These are phyloP conservation scores for Hypena proboscidalis DNA, from an alignment of 2,888 invertebrate species.

Conservation along the genomic window DNA sequence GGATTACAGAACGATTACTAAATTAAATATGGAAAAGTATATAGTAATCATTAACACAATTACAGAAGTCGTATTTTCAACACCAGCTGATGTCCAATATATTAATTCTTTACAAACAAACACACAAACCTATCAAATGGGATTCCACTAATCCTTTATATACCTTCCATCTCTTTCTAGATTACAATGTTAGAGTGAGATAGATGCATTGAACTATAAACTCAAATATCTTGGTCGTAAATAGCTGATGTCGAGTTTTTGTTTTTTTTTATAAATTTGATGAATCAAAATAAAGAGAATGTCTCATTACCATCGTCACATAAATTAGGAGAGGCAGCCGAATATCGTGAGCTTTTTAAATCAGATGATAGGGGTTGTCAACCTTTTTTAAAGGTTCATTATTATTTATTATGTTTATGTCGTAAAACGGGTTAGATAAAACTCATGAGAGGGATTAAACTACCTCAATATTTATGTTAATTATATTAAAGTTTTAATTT, in stretches of 20 bases:
- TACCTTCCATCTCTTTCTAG: constrained; percentile 12
- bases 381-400: constrained; percentile 21
- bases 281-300: background rate
- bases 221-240: constrained; percentile 10
- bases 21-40: background rate
- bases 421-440: too few relatives aligned
- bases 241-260: background rate
- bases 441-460: too few relatives aligned
- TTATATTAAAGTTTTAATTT: too few relatives aligned
- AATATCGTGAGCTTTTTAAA: background rate
- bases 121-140: constrained; percentile 8
- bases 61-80: background rate
- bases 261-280: constrained; percentile 9
- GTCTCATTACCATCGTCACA: constrained; percentile 1
- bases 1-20: too few relatives aligned
- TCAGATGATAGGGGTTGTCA: background rate
- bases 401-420: too few relatives aligned
- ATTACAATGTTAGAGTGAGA: too few relatives aligned
- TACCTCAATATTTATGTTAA: too few relatives aligned
- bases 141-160: constrained; percentile 9
- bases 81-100: constrained; percentile 7
- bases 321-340: background rate
- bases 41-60: background rate
- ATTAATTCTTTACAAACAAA: constrained; percentile 7
- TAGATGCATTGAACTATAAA: too few relatives aligned